Evolutionary conservation across 2,888 invertebrate species (phyloP).

Genomic region (Eupelmus urozonus): DNA sequence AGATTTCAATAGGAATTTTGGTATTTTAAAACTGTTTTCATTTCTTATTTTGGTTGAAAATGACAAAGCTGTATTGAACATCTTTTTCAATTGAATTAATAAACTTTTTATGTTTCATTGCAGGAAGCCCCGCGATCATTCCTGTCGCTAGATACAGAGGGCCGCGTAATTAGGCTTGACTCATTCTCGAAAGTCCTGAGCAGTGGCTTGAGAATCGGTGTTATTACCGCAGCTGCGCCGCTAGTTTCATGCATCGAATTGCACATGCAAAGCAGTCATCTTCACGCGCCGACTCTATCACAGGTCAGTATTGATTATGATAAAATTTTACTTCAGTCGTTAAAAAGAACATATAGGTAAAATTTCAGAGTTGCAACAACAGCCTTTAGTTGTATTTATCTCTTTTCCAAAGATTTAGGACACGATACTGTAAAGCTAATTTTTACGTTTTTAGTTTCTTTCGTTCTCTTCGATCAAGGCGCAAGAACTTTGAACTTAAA

Average conservation of each 20-base stretch:
- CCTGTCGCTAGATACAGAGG: slow-evolving; percentile 86
- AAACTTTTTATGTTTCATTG: slow-evolving; percentile 17
- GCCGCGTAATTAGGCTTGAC: slow-evolving; percentile 87
- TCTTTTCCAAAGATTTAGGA: too few relatives aligned
- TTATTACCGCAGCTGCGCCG: slow-evolving; percentile 85
- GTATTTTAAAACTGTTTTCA: too few relatives aligned
- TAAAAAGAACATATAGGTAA: too few relatives aligned
- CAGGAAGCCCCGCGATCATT: slow-evolving; percentile 82
- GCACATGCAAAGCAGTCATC: slow-evolving; percentile 84
- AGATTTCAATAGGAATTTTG: too few relatives aligned
- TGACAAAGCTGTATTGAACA: neutral
- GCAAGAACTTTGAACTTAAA: neutral
- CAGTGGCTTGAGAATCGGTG: slow-evolving; percentile 86
- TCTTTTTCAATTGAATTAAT: too few relatives aligned
- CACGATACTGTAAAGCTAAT: too few relatives aligned
- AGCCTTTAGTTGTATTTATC: too few relatives aligned
- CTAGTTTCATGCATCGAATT: slow-evolving; percentile 83
- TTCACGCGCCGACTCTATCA: slow-evolving; percentile 83
- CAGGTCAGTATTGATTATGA: slow-evolving; percentile 79
- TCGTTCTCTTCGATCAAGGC: neutral
- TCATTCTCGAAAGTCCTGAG: slow-evolving; percentile 88
- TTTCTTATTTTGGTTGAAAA: too few relatives aligned
- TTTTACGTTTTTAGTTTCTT: too few relatives aligned
- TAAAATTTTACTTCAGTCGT: too few relatives aligned
- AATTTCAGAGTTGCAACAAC: too few relatives aligned